These are phyloP conservation scores for Saxicola maurus DNA, from an alignment of 2,797 vertebrate genomes.

Conservation along the genomic window DNA sequence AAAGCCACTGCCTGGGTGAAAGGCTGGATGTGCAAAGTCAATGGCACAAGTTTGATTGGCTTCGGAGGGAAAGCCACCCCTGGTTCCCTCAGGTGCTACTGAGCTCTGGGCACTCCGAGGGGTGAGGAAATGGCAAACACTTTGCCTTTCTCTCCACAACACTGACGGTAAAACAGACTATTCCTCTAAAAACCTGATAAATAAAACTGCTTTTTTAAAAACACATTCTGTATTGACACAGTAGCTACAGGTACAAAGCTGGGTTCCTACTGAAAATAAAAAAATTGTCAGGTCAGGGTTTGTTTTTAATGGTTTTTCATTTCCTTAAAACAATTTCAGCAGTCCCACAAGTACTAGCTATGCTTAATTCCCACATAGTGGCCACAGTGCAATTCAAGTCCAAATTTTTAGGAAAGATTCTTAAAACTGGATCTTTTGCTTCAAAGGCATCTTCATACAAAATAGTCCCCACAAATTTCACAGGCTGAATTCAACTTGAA, in stretches of 20 bases:
- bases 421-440: not conserved
- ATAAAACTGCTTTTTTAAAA: not conserved
- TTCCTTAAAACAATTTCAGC: not conserved
- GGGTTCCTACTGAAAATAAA: not conserved
- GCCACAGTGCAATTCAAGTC: not conserved
- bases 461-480: not conserved
- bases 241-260: not conserved
- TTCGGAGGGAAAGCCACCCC: not conserved
- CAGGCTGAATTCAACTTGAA: not conserved
- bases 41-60: not conserved
- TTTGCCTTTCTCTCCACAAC: not conserved
- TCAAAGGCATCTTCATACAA: not conserved
- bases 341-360: not conserved
- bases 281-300: accelerated
- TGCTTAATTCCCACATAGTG: not conserved
- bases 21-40: not conserved
- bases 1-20: not conserved
- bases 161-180: not conserved
- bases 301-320: not conserved
- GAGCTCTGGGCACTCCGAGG: not conserved
- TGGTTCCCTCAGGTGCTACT: not conserved
- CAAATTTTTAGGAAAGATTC: not conserved
- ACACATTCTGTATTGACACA: not conserved
- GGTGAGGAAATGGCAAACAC: not conserved
- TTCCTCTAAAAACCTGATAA: not conserved